Evolutionary conservation across 2,113 vertebrate species (phyloP), one percentile per base, ranked within the genome.

Genomic region (Ibidorhyncha struthersii): DNA sequence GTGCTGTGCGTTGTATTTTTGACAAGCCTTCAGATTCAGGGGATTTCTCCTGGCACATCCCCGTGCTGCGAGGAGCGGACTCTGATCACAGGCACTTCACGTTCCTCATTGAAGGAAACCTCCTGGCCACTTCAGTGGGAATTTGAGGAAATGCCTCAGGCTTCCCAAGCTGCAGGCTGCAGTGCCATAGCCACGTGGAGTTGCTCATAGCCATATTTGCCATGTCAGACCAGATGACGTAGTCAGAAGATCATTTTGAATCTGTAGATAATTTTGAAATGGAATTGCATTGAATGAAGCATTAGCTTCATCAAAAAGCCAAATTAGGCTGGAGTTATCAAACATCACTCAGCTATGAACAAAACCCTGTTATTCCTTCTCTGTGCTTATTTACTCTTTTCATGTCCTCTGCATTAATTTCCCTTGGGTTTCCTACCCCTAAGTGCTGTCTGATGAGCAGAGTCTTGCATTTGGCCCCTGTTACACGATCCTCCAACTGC

Each of bases 281-380:
- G 92, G 98, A 97, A 97, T 97, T 92, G 70, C 92, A 94, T 58
- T 96, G 97, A 98, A 92, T 88, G 94, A 97, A 96, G 45, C 40
- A 30, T 95, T 89, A 90, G 61, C 71, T 96, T 95, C 36, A 82
- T 69, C 20, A 45, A 96, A 98, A 96, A 82, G 34, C 40, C 36
- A 82, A 53, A 89, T 93, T 38, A 69, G 47, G 14, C 78, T 62
- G 20, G 70, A 89, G 50, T 82, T 94, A 76, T 66, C 40, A 87
- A 93, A 76, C 41, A 55, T 80, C 55, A 58, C 61, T 88, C 45
- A 82, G 58, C 49, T 73, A 62, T 14, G 32, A 95, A 88, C 17
- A 90, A 70, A 93, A 70, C 41, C 85, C 52, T 6, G 8, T 66
- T 70, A 55, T 45, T 89, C 41, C 12, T 81, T 63, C 56, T 79